Conservation (phyloP, 2,797 vertebrate genomes). For the Tokudaia tokunoshimensis region DNA sequence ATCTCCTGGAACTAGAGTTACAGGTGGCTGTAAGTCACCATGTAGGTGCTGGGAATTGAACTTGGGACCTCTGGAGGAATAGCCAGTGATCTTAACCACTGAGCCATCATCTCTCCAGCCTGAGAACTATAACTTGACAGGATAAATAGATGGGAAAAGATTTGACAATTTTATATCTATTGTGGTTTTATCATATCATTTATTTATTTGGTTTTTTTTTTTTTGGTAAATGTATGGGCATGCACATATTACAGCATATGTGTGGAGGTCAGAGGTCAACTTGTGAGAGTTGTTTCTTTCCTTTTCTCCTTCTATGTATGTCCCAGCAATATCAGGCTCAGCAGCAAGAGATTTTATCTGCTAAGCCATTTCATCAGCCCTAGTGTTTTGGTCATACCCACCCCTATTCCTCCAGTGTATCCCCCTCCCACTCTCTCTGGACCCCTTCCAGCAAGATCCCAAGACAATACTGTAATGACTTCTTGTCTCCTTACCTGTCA, state of each 20-base stretch:
- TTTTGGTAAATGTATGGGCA: not conserved
- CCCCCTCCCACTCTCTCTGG: not conserved
- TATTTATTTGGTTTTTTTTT: not conserved
- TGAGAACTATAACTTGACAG: not conserved
- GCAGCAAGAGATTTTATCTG: not conserved
- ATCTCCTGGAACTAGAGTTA: not conserved
- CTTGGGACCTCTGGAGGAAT: not conserved
- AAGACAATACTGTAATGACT: not conserved
- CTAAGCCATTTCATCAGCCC: not conserved
- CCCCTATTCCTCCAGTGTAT: not conserved
- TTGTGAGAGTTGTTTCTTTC: not conserved
- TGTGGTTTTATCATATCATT: not conserved
- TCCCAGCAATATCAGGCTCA: not conserved
- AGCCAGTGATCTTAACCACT: not conserved
- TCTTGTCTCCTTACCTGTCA: not conserved
- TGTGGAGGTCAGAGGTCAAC: not conserved
- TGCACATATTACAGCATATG: too few species aligned
- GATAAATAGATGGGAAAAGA: not conserved
- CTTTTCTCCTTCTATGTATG: not conserved
- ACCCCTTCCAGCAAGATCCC: not conserved
- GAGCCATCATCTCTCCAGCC: not conserved
- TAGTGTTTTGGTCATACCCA: not conserved
- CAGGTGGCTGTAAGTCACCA: not conserved
- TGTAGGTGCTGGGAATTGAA: not conserved
- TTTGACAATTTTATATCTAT: not conserved